Base-by-base conservation (phyloP, 23 tunicate genomes). In the Styela plicata region DNA sequence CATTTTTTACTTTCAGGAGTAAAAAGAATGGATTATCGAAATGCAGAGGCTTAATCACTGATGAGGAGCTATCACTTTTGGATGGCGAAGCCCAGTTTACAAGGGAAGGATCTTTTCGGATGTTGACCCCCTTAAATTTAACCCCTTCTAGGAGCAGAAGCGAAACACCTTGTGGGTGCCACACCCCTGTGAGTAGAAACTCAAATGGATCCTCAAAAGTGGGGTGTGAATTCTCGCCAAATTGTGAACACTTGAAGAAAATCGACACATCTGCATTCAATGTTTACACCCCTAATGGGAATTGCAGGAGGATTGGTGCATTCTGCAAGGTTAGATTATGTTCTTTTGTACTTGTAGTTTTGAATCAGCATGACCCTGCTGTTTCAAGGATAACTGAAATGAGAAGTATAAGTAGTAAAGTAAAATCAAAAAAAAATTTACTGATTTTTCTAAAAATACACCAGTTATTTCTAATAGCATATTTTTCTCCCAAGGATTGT, bases 141-240 rank as follows among this genome's bases (percentile, higher is more conserved):
- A 73, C 78, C 24, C 81, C 81, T 0, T 36, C 81, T 24, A 18
- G 81, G 27, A 76, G 81, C 2, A 28, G 78, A 31, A 31, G 78
- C n/a, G 44, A 73, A 18, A 73, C 78, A 1, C 78, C 78, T 24
- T 73, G 52, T 31, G 44, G 78, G 16, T 73, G 52, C n/a, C 66
- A 53, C 63, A 76, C 81, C 13, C 81, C 64, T 21, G 33, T 20
- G 16, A 53, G 31, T 0, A 24, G 81, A 76, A 22, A 76, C 44
- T 76, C 81, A 16, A 53, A 76, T 65, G 81, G 66, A 24, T 76
- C 81, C 31, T 36, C 63, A 10, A 76, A 76, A 53, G 36, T 32
- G 26, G 77, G 36, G 5, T 31, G 36, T 17, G 77, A 71, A 27
- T 28, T 71, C 20, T 32, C 29, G 36, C 36, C 77, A 5, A 34